Evolutionary conservation across 2,888 invertebrate species (phyloP).

Genomic region (Lagria hirta): DNA sequence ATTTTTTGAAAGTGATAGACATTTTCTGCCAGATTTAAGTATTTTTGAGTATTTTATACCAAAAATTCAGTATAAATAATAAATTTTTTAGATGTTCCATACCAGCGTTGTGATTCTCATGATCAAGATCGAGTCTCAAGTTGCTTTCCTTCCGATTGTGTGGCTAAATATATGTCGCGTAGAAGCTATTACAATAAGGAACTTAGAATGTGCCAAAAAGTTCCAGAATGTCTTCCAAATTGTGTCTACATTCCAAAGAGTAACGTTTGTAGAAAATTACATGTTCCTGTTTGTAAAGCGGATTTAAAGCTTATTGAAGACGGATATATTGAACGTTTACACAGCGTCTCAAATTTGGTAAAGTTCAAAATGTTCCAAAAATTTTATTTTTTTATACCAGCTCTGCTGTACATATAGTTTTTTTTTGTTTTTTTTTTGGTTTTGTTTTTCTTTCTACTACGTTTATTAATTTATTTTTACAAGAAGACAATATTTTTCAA

Average conservation of each 20-base stretch:
- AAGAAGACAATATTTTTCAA: too few relatives aligned
- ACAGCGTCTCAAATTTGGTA: conserved; percentile 11
- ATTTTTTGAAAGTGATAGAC: conserved; percentile 17
- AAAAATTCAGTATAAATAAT: conserved; percentile 1
- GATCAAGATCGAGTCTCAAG: too few relatives aligned
- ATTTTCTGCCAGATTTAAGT: neutral
- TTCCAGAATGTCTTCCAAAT: conserved; percentile 48
- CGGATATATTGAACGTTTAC: conserved; percentile 16
- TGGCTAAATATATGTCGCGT: conserved; percentile 58
- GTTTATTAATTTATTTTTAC: too few relatives aligned
- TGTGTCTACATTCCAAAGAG: conserved; percentile 37
- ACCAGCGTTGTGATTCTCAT: conserved; percentile 42
- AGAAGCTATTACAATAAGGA: conserved; percentile 56
- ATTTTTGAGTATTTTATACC: conserved; percentile 1
- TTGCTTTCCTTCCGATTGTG: conserved; percentile 59
- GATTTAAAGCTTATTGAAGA: conserved; percentile 44
- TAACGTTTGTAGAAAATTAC: conserved; percentile 52
- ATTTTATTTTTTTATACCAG: too few relatives aligned
- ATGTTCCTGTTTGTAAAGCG: conserved; percentile 41
- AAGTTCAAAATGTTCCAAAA: too few relatives aligned
- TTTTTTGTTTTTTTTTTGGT: conserved; percentile 5
- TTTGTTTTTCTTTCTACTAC: too few relatives aligned
- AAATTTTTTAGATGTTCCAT: too few relatives aligned
- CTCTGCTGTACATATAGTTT: neutral
- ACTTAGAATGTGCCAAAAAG: conserved; percentile 47